These are phyloP conservation scores for Hylia prasina DNA, from an alignment of 2,113 vertebrate genomes.

Conservation along the genomic window DNA sequence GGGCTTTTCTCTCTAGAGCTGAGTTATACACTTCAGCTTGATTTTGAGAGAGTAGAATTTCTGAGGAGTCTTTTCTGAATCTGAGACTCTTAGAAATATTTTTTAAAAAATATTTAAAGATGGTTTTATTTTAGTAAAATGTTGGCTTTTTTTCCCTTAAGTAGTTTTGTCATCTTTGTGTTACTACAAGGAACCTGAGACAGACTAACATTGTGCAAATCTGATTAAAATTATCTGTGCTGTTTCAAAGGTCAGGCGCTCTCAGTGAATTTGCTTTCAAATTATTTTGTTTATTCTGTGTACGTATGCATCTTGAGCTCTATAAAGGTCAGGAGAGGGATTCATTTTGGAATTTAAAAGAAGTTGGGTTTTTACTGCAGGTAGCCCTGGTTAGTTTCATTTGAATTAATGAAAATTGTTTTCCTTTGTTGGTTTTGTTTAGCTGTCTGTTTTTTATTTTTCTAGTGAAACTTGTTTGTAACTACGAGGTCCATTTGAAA, in stretches of 20 bases:
- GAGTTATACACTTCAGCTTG: background rate
- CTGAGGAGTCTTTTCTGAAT: background rate
- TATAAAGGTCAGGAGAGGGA: constrained; percentile 74
- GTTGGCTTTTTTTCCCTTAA: background rate
- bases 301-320: constrained; percentile 67
- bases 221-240: constrained; percentile 75
- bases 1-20: background rate
- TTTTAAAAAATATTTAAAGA: background rate
- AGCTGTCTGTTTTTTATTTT: background rate
- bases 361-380: constrained; percentile 59
- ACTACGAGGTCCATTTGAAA: background rate
- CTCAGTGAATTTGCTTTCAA: constrained; percentile 74
- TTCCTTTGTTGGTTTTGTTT: constrained; percentile 19
- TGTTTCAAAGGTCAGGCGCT: constrained; percentile 74
- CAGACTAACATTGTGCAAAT: constrained; percentile 71
- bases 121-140: background rate
- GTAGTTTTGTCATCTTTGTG: background rate
- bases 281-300: constrained; percentile 81
- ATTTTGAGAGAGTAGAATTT: background rate
- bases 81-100: background rate
- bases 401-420: constrained; percentile 32
- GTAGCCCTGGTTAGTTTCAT: constrained; percentile 54
- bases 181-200: constrained; percentile 35
- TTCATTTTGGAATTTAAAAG: constrained; percentile 67
- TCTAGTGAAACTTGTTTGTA: background rate